Conservation (phyloP, 2,888 invertebrate species). For the Lomographa bimaculata region DNA sequence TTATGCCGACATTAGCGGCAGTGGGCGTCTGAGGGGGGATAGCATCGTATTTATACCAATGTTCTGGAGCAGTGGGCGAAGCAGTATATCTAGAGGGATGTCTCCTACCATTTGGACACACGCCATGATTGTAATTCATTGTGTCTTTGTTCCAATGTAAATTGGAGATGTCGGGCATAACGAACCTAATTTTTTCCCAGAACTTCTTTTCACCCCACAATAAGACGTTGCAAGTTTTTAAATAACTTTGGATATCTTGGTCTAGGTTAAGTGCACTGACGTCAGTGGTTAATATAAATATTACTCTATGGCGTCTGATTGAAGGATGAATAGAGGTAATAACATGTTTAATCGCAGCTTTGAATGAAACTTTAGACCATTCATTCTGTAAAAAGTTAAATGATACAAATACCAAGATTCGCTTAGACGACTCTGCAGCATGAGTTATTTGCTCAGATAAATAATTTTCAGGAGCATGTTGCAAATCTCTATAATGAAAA, state of each 20-base stretch:
- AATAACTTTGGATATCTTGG: conserved; percentile 88
- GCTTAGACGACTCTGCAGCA: conserved; percentile 85
- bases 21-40: conserved; percentile 82
- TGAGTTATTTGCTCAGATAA: conserved; percentile 85
- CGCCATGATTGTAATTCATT: conserved; percentile 79
- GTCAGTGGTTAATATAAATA: conserved; percentile 83
- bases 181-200: conserved; percentile 93
- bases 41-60: conserved; percentile 88
- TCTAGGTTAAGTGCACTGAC: conserved; percentile 89
- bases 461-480: conserved; percentile 84
- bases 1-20: conserved; percentile 75
- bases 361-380: conserved; percentile 92
- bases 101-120: conserved; percentile 82
- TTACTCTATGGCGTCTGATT: conserved; percentile 84
- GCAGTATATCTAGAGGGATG: conserved; percentile 87
- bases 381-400: conserved; percentile 92
- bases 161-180: conserved; percentile 90
- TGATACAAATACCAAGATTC: conserved; percentile 91
- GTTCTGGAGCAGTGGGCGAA: conserved; percentile 88
- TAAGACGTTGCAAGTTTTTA: conserved; percentile 88
- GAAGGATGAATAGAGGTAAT: conserved; percentile 86
- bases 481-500: conserved; percentile 86
- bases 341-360: conserved; percentile 90
- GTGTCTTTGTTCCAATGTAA: conserved; percentile 85
- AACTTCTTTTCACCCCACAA: conserved; percentile 93